Evolutionary conservation across 2,797 vertebrate species (phyloP).

Genomic region (Setipinna tenuifilis): DNA sequence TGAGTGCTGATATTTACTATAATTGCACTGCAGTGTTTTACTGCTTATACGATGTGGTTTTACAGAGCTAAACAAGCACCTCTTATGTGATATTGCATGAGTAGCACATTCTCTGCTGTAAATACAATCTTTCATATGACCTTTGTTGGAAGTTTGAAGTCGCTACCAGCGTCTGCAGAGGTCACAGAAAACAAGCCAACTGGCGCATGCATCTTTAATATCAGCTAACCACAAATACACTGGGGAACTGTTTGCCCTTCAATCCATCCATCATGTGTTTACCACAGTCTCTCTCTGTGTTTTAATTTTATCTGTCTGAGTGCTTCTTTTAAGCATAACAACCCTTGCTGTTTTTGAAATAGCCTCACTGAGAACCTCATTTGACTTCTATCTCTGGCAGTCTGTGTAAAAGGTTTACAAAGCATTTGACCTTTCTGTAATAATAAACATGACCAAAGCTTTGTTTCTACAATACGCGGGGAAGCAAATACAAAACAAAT

Average conservation of each 20-base stretch:
- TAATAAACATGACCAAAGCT: neutral
- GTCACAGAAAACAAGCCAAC: slow-evolving; percentile 6
- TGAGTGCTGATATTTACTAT: neutral
- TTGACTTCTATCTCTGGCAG: neutral
- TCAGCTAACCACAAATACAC: slow-evolving; percentile 20
- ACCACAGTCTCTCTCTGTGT: neutral
- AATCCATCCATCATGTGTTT: neutral
- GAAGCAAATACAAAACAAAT: neutral
- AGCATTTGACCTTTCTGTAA: slow-evolving; percentile 9
- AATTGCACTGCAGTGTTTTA: neutral
- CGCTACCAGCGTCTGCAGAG: neutral
- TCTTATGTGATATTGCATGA: neutral
- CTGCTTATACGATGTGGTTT: neutral
- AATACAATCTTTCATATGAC: slow-evolving; percentile 5
- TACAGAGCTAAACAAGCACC: neutral
- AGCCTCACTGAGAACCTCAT: neutral
- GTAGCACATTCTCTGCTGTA: neutral
- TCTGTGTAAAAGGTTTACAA: neutral
- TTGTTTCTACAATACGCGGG: neutral
- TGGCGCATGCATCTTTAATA: slow-evolving; percentile 23
- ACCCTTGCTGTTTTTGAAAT: neutral
- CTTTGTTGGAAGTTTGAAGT: neutral
- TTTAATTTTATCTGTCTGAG: slow-evolving; percentile 3
- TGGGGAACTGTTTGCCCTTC: slow-evolving; percentile 20
- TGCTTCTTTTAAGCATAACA: slow-evolving; percentile 8